phyloP scores from a whole-genome alignment of 2,888 invertebrate species.

The Phasia obesa region DNA sequence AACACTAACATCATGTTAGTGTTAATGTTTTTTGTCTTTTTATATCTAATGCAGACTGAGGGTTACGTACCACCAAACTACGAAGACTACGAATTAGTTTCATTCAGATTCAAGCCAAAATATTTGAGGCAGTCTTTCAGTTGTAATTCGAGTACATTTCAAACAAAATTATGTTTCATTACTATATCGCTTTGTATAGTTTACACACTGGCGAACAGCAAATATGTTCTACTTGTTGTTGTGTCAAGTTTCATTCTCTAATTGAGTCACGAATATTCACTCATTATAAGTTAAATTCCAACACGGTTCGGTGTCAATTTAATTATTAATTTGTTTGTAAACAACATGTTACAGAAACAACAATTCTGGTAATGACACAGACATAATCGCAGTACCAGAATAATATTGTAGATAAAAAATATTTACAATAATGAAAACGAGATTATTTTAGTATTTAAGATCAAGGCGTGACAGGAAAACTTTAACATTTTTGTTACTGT shows the following conservation, averaged over 20 bases:
- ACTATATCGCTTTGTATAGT: too few species aligned
- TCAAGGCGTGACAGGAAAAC: constrained; percentile 13
- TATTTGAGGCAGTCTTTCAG: too few species aligned
- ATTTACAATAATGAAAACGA: not conserved
- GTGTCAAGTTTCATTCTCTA: constrained; percentile 35
- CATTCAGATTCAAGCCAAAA: too few species aligned
- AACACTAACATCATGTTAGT: too few species aligned
- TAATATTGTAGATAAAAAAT: constrained; percentile 7
- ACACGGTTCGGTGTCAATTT: constrained; percentile 65
- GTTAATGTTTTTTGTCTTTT: too few species aligned
- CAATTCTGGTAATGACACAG: constrained; percentile 24
- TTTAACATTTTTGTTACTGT: not conserved
- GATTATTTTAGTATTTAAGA: not conserved
- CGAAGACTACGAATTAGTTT: too few species aligned
- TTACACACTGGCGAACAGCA: too few species aligned
- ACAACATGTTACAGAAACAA: constrained; percentile 41
- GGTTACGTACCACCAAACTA: too few species aligned
- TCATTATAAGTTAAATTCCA: constrained; percentile 56
- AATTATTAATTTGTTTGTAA: constrained; percentile 62
- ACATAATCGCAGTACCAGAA: not conserved
- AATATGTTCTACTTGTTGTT: constrained; percentile 32
- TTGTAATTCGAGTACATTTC: too few species aligned
- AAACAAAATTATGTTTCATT: too few species aligned
- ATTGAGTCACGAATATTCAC: constrained; percentile 68
- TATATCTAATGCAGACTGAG: too few species aligned